A percentile compares a stretch with the other conserved stretches of the same genome.
These are phyloP conservation scores for Heterotis niloticus DNA, from an alignment of 2,113 vertebrate species.

Conservation along the genomic window DNA sequence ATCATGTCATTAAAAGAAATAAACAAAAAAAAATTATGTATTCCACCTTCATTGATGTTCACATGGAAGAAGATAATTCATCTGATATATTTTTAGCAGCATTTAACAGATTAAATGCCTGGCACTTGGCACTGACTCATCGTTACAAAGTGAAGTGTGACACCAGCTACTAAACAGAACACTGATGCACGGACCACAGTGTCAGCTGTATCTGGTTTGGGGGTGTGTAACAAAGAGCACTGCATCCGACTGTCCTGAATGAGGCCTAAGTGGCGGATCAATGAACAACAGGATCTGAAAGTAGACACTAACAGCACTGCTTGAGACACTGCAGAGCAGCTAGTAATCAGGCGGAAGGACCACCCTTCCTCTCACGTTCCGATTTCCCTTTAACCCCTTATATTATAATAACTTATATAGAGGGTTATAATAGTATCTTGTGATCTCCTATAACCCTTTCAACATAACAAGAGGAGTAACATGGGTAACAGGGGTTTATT, in stretches of 20 bases:
- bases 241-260: constrained; percentile 31
- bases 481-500: constrained; percentile 16
- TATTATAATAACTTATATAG: no score
- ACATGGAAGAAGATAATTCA: neutral
- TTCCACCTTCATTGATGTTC: neutral
- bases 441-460: no score
- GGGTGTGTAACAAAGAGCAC: neutral
- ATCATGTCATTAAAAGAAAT: neutral
- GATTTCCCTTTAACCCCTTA: neutral
- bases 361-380: neutral
- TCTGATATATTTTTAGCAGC: neutral
- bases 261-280: constrained; percentile 48
- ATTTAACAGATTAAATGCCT: neutral
- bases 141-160: neutral
- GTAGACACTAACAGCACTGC: neutral
- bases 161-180: neutral
- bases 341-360: neutral
- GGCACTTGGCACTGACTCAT: neutral
- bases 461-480: constrained; percentile 13
- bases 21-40: neutral
- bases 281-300: constrained; percentile 37
- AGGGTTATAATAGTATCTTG: no score
- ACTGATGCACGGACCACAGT: neutral
- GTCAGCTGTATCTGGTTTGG: neutral
- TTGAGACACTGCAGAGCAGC: neutral